Conservation (phyloP, 1,140 invertebrate genomes). For the Drosophila serrata region DNA sequence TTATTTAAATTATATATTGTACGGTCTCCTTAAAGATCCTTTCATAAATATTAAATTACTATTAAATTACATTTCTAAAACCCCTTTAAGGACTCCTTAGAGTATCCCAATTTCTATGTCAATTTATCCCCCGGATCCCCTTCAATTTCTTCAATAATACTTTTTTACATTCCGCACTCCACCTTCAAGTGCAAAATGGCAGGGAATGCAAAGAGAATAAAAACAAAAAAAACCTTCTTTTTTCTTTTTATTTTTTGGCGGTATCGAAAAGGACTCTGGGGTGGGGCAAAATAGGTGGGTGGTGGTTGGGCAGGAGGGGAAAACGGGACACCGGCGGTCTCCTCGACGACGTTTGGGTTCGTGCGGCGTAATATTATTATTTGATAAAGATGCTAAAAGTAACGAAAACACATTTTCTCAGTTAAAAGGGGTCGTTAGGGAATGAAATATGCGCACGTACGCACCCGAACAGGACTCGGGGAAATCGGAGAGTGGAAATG, state of each 20-base stretch:
- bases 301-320: slow-evolving; percentile 26
- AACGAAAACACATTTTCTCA: slow-evolving; percentile 85
- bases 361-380: slow-evolving; percentile 85
- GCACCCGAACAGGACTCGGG: slow-evolving; percentile 59
- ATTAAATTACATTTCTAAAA: too few relatives aligned
- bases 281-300: slow-evolving; percentile 12
- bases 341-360: slow-evolving; percentile 79
- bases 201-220: slow-evolving; percentile 35
- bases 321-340: slow-evolving; percentile 34
- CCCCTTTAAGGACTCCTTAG: not conserved
- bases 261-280: slow-evolving; percentile 27
- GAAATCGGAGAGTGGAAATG: slow-evolving; percentile 26
- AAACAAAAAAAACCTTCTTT: slow-evolving; percentile 26
- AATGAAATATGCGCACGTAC: slow-evolving; percentile 85
- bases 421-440: slow-evolving; percentile 85
- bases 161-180: slow-evolving; percentile 35
- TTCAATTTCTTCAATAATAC: slow-evolving; percentile 45
- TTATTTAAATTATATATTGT: too few relatives aligned
- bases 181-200: slow-evolving; percentile 41
- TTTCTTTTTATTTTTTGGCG: slow-evolving; percentile 48
- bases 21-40: too few relatives aligned
- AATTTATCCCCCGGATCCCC: slow-evolving; percentile 13
- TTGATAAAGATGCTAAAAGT: slow-evolving; percentile 85
- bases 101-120: not conserved
- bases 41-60: too few relatives aligned